These are phyloP conservation scores for Calonectris borealis DNA, from an alignment of 2,113 vertebrate genomes.

Conservation along the genomic window DNA sequence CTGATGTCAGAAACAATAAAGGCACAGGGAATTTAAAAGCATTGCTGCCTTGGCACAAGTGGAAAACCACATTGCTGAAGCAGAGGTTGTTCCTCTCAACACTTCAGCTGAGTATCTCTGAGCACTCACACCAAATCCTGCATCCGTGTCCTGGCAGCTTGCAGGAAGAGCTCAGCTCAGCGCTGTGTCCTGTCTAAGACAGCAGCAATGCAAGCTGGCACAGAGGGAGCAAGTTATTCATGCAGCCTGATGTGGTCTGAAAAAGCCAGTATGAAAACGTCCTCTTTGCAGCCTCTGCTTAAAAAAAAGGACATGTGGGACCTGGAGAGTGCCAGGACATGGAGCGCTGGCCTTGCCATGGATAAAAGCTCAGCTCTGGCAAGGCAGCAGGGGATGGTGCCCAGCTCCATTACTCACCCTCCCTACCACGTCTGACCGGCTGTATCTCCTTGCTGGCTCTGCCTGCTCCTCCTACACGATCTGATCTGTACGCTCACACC, in stretches of 20 bases:
- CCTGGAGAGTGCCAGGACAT: neutral
- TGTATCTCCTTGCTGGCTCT: neutral
- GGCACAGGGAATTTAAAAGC: neutral
- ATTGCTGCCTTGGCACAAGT: neutral
- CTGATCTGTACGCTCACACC: neutral
- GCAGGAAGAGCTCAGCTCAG: neutral
- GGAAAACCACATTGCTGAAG: neutral
- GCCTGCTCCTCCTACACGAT: neutral
- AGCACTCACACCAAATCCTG: neutral
- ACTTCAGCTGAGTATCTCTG: neutral
- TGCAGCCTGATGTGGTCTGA: neutral
- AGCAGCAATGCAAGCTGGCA: neutral
- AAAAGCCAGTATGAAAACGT: neutral
- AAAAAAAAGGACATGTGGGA: neutral
- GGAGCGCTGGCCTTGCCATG: neutral
- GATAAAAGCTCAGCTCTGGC: neutral
- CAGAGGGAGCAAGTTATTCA: accelerated
- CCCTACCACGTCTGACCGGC: accelerated
- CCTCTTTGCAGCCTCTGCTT: neutral
- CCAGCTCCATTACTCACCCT: neutral
- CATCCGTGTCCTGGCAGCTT: neutral
- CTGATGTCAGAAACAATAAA: neutral
- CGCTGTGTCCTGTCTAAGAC: accelerated
- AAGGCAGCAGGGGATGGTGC: accelerated
- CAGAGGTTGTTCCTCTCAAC: neutral